Evolutionary conservation across 2,113 vertebrate genomes (phyloP), one percentile per base, ranked within the genome.

Genomic region (Orycteropus afer): DNA sequence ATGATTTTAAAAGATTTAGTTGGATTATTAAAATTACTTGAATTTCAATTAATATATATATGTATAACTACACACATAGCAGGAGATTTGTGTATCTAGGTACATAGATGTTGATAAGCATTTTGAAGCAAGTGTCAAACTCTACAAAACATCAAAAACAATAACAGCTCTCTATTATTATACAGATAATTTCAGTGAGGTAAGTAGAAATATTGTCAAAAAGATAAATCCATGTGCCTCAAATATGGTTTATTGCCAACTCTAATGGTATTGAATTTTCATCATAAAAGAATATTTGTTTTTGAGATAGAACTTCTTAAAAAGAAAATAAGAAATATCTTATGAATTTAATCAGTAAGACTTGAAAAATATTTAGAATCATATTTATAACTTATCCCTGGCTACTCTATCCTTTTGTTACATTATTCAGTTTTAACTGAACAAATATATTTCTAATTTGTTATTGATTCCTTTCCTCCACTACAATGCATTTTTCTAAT

Each of bases 71-170:
- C 9, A 88, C 5, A 88, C 5, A 65, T 69, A 55, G 81, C 69
- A 49, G 47, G 40, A 49, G 34, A 79, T 49, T 37, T 91, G 45
- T 83, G n/a, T 34, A 94, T 91, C 3, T 13, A 67, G 10, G 53
- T 34, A 69, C 1, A 79, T 78, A 80, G 37, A 12, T 74, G 5
- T 78, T 90, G 27, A n/a, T 82, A 95, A 89, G 15, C 51, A 92
- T 92, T 88, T 93, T 53, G 61, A 95, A 92, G 2, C 29, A 90
- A 77, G 1, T 37, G 4, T 87, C 57, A 59, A 3, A 90, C 2
- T 86, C 20, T 79, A 90, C 82, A 51, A 84, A 87, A 85, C 12
- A 78, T 65, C 45, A 71, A 93, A 91, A 94, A 95, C 4, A 92
- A 40, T 74, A 84, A 90, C 37, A 91, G 74, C 12, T 4, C 53